These are phyloP conservation scores for Eulacestoma nigropectus DNA, from an alignment of 2,113 vertebrate genomes.

Conservation along the genomic window DNA sequence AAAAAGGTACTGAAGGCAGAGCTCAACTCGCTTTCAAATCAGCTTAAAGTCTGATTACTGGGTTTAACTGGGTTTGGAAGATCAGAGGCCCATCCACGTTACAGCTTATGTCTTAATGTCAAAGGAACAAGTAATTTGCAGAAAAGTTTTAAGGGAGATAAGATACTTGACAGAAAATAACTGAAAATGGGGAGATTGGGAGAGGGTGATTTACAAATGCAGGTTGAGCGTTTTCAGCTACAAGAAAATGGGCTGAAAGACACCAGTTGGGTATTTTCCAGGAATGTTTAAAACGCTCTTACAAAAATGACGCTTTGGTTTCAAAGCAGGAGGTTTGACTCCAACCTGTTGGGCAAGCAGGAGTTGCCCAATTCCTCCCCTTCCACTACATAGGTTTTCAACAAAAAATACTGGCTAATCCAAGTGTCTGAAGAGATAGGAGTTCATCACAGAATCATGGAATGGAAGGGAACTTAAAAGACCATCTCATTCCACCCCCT, in stretches of 20 bases:
- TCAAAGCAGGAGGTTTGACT: background rate
- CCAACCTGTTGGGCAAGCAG: background rate
- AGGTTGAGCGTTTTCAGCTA: background rate
- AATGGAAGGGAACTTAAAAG: background rate
- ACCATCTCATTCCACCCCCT: fast-evolving
- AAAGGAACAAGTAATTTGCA: slow-evolving; percentile 34
- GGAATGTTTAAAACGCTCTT: background rate
- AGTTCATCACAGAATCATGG: background rate
- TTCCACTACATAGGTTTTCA: fast-evolving
- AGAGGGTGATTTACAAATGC: background rate
- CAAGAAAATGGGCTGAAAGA: background rate
- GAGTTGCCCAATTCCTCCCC: background rate
- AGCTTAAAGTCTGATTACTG: slow-evolving; percentile 47
- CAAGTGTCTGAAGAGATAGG: background rate
- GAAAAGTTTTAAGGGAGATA: slow-evolving; percentile 18
- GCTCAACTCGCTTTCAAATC: slow-evolving; percentile 31
- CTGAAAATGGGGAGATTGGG: background rate
- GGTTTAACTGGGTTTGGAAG: slow-evolving; percentile 53
- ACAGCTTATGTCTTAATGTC: slow-evolving; percentile 31
- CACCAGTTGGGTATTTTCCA: fast-evolving
- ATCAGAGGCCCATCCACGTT: background rate
- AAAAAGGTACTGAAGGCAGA: background rate
- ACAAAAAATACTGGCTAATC: background rate
- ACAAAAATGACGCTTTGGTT: background rate
- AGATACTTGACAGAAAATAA: slow-evolving; percentile 11